A percentile compares a stretch with the other conserved stretches of the same genome.
Conservation (phyloP, 2,113 vertebrate species). For the Podilymbus podiceps region DNA sequence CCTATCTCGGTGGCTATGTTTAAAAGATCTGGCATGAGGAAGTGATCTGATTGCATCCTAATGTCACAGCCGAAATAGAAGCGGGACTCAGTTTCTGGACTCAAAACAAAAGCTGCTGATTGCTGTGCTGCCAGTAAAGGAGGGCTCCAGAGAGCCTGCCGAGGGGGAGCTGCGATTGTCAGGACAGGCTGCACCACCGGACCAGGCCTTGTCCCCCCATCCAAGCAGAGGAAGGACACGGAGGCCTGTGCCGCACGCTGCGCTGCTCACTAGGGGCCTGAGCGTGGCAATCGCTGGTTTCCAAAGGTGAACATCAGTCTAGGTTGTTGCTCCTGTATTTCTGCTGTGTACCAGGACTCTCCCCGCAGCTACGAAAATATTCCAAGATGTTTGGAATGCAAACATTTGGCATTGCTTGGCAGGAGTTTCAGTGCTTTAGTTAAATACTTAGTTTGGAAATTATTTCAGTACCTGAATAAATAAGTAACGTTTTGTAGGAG, state of each 20-base stretch:
- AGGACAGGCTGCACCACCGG: background rate
- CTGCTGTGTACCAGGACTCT: background rate
- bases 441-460: constrained; percentile 50
- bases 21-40: background rate
- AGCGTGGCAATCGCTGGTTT: fast-evolving
- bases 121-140: background rate
- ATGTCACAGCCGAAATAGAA: background rate
- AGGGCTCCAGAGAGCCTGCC: background rate
- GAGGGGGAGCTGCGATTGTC: background rate
- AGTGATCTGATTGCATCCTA: background rate
- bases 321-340: background rate
- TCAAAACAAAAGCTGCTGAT: background rate
- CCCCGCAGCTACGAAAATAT: background rate
- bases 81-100: background rate
- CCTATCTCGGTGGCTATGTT: background rate
- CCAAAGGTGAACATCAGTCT: background rate
- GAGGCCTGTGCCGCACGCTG: background rate
- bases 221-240: background rate
- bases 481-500: background rate
- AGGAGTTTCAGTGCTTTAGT: constrained; percentile 11
- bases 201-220: background rate
- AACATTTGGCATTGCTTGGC: constrained; percentile 12
- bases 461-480: constrained; percentile 4
- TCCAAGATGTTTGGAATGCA: constrained; percentile 30
- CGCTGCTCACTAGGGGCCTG: fast-evolving